These are phyloP conservation scores for Ifrita kowaldi DNA, from an alignment of 2,113 vertebrate species.

Conservation along the genomic window DNA sequence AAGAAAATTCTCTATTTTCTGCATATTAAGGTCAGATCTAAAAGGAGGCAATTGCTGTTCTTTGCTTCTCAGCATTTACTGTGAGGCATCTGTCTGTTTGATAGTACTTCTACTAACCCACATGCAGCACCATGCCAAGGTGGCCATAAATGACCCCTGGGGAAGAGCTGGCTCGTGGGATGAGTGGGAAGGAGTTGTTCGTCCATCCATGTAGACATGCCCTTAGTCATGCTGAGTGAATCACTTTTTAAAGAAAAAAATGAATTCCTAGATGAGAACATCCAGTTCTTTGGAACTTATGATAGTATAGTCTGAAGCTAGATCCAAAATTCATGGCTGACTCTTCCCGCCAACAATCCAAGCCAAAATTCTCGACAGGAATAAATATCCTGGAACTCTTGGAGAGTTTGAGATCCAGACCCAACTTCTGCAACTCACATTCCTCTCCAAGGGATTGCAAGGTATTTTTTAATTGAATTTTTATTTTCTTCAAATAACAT, in stretches of 20 bases:
- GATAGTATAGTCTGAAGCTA: constrained; percentile 26
- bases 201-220: constrained; percentile 35
- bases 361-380: constrained; percentile 22
- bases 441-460: neutral
- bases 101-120: neutral
- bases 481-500: neutral
- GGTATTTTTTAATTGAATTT: constrained; percentile 17
- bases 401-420: constrained; percentile 10
- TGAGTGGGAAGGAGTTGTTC: neutral
- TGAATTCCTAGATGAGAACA: constrained; percentile 29
- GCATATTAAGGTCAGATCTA: neutral
- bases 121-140: neutral
- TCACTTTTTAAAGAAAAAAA: constrained; percentile 8
- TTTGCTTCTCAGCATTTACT: neutral
- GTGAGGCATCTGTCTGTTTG: neutral
- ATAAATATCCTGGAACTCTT: constrained; percentile 41
- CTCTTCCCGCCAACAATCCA: neutral
- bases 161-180: neutral
- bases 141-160: neutral
- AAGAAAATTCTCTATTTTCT: neutral
- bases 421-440: neutral
- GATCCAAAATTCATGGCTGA: constrained; percentile 45
- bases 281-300: constrained; percentile 52
- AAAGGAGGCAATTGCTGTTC: neutral
- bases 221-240: constrained; percentile 50